These are phyloP conservation scores for Neocrepidodera transversa DNA, from an alignment of 2,888 invertebrate species.

Conservation along the genomic window DNA sequence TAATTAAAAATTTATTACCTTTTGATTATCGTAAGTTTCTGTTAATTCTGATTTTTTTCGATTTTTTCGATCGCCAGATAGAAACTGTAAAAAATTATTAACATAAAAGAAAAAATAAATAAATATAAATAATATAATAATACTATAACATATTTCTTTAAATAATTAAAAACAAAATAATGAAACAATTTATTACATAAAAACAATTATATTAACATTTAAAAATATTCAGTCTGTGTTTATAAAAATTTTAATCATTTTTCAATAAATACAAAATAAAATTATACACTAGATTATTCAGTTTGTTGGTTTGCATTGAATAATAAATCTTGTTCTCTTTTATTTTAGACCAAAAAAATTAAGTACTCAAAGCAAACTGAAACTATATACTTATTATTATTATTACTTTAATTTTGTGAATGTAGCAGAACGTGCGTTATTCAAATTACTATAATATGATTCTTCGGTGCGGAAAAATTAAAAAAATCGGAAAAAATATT, in stretches of 20 bases:
- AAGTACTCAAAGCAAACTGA: too few species aligned
- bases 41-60: conserved; percentile 4
- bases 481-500: too few species aligned
- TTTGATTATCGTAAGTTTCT: conserved; percentile 16
- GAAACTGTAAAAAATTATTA: conserved; percentile 33
- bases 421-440: too few species aligned
- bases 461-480: too few species aligned
- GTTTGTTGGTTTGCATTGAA: too few species aligned
- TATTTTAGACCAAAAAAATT: too few species aligned
- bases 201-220: neutral
- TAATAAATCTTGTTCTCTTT: too few species aligned
- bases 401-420: too few species aligned
- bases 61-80: conserved; percentile 35
- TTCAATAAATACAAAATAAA: neutral
- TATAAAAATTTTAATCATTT: neutral
- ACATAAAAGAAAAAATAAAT: neutral
- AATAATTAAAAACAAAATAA: neutral
- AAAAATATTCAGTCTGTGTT: neutral
- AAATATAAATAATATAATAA: neutral
- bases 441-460: too few species aligned
- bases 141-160: too few species aligned
- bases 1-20: conserved; percentile 17
- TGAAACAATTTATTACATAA: neutral
- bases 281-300: too few species aligned
- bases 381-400: too few species aligned